Percentiles rank a stretch among this genome's conserved stretches.
phyloP scores from a whole-genome alignment of 2,797 vertebrate genomes.

The Selene dorsalis region DNA sequence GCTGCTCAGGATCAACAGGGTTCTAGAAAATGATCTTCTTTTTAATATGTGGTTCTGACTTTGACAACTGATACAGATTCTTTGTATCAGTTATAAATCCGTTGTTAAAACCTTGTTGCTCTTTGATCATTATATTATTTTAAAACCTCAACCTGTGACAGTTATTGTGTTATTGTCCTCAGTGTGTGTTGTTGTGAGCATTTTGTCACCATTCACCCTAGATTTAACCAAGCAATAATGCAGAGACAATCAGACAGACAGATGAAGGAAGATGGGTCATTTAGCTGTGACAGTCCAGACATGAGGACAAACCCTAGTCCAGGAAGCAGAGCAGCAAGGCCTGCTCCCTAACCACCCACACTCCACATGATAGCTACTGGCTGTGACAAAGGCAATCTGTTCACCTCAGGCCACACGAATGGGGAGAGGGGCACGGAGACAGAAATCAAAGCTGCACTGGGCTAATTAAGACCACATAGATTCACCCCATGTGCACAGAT shows the following conservation, averaged over 20 bases:
- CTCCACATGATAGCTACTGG: conserved; percentile 48
- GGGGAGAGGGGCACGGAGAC: background rate
- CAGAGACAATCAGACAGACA: background rate
- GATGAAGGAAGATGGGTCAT: conserved; percentile 28
- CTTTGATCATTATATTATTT: too few species aligned
- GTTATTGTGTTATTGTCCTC: conserved; percentile 5
- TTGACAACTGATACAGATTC: too few species aligned
- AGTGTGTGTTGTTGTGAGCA: conserved; percentile 9
- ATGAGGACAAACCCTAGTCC: conserved; percentile 41
- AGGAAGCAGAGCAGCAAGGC: conserved; percentile 45
- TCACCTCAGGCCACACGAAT: conserved; percentile 29
- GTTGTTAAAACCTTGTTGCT: too few species aligned
- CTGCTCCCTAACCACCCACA: conserved; percentile 47
- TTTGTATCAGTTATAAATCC: too few species aligned
- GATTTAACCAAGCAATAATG: background rate
- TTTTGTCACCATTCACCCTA: background rate
- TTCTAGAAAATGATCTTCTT: background rate
- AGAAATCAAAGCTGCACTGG: background rate
- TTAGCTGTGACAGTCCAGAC: conserved; percentile 40
- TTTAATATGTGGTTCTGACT: too few species aligned
- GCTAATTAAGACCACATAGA: conserved; percentile 17
- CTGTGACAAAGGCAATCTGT: conserved; percentile 57
- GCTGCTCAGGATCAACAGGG: too few species aligned
- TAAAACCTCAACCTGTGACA: background rate
- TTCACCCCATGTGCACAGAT: background rate